Conservation (phyloP, 2,888 invertebrate genomes). For the Acleris literana region DNA sequence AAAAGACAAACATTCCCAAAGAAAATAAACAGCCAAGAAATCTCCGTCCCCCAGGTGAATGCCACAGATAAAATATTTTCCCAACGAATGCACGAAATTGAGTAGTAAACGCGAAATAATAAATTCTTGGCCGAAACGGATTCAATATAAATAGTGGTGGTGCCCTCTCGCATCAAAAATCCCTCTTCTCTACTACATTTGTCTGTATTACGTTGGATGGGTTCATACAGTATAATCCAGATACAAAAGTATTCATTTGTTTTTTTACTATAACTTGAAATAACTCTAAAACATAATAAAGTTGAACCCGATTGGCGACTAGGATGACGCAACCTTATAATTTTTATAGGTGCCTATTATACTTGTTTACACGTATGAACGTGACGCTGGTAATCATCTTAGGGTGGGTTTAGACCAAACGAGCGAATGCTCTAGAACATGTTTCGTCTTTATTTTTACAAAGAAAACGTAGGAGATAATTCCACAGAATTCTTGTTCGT, state of each 20-base stretch:
- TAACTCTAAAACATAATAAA: too few relatives aligned
- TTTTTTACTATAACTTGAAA: too few relatives aligned
- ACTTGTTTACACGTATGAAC: too few relatives aligned
- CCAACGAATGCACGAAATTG: conserved; percentile 37
- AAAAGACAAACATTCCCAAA: conserved; percentile 3
- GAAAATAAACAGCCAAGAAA: conserved; percentile 33
- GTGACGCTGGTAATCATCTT: too few relatives aligned
- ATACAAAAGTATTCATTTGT: background rate
- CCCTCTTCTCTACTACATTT: conserved; percentile 45
- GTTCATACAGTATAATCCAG: conserved; percentile 40
- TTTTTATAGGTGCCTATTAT: too few relatives aligned
- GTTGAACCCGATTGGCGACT: too few relatives aligned
- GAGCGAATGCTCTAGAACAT: too few relatives aligned
- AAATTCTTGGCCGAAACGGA: conserved; percentile 47
- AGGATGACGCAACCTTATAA: too few relatives aligned
- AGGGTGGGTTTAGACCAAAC: too few relatives aligned
- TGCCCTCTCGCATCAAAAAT: conserved; percentile 43
- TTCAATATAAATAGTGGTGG: conserved; percentile 50
- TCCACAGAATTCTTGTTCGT: too few relatives aligned
- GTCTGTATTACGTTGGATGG: conserved; percentile 52
- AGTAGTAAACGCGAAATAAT: conserved; percentile 46
- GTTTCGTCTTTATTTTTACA: too few relatives aligned
- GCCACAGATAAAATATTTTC: conserved; percentile 22
- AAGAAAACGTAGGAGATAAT: too few relatives aligned
- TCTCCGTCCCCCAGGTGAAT: conserved; percentile 31